These are phyloP conservation scores for Andrena flavipes DNA, from an alignment of 2,888 invertebrate genomes.

Conservation along the genomic window DNA sequence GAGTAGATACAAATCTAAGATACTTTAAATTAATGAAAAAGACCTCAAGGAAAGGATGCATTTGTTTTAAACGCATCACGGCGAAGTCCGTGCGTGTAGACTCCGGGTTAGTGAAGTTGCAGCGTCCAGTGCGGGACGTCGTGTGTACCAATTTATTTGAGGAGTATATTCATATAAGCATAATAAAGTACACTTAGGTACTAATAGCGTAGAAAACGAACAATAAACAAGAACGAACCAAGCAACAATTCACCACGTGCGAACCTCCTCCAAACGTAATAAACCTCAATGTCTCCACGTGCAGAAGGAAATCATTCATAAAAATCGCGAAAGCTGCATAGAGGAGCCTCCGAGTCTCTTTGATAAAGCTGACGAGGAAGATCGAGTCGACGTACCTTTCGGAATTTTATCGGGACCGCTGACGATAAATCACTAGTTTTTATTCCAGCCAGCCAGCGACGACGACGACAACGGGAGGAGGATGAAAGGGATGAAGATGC, in stretches of 20 bases:
- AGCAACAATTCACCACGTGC: background rate
- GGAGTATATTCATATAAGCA: no score
- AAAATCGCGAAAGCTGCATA: constrained; percentile 2
- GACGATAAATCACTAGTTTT: constrained; percentile 76
- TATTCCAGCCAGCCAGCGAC: constrained; percentile 70
- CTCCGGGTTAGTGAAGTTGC: no score
- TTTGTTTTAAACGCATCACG: no score
- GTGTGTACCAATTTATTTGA: no score
- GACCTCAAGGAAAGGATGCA: no score
- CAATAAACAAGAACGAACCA: background rate
- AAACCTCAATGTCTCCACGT: background rate
- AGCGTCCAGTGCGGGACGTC: no score
- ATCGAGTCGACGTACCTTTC: constrained; percentile 41
- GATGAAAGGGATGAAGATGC: constrained; percentile 70
- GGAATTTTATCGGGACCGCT: constrained; percentile 73
- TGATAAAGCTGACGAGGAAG: constrained; percentile 55
- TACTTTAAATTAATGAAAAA: no score
- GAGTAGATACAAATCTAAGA: no score
- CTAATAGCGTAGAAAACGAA: no score
- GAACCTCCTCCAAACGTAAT: background rate
- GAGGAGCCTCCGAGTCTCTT: constrained; percentile 59
- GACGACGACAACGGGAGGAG: constrained; percentile 42
- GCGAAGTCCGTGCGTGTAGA: no score
- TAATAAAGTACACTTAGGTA: no score
- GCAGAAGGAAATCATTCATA: background rate